phyloP scores from a whole-genome alignment of 2,797 vertebrate species.

The Myripristis murdjan region DNA sequence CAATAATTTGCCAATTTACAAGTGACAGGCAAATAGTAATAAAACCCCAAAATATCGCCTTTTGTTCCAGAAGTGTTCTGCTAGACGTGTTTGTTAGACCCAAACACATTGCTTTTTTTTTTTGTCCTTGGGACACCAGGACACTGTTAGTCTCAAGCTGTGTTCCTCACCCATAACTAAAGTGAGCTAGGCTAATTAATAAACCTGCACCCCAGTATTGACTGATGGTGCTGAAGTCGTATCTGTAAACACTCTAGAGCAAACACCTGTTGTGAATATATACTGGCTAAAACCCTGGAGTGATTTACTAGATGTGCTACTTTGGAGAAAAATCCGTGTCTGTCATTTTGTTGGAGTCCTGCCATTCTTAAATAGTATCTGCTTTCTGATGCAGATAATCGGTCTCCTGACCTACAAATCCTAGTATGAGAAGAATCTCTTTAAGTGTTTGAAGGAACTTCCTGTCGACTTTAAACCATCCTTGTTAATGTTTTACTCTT shows the following conservation, averaged over 20 bases:
- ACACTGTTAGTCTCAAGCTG: no score
- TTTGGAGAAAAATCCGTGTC: conserved; percentile 2
- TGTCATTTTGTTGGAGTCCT: neutral
- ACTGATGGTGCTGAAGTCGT: conserved; percentile 41
- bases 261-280: conserved; percentile 44
- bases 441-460: conserved; percentile 51
- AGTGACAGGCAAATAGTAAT: no score
- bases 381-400: conserved; percentile 17
- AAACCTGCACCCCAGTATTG: conserved; percentile 38
- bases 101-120: no score
- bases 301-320: conserved; percentile 2
- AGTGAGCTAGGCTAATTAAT: conserved; percentile 38
- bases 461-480: conserved; percentile 75
- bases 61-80: no score
- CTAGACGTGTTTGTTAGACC: no score
- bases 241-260: conserved; percentile 48
- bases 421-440: conserved; percentile 23
- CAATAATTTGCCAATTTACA: no score
- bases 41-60: no score
- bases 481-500: conserved; percentile 85
- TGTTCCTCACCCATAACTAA: conserved; percentile 13
- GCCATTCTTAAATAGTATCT: neutral
- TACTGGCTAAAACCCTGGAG: conserved; percentile 17
- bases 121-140: no score
- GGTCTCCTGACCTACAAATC: conserved; percentile 41